A percentile compares a stretch with the other conserved stretches of the same genome.
Conservation (phyloP, 92 coral and sea anemone genomes). For the Parazoanthus darwini region DNA sequence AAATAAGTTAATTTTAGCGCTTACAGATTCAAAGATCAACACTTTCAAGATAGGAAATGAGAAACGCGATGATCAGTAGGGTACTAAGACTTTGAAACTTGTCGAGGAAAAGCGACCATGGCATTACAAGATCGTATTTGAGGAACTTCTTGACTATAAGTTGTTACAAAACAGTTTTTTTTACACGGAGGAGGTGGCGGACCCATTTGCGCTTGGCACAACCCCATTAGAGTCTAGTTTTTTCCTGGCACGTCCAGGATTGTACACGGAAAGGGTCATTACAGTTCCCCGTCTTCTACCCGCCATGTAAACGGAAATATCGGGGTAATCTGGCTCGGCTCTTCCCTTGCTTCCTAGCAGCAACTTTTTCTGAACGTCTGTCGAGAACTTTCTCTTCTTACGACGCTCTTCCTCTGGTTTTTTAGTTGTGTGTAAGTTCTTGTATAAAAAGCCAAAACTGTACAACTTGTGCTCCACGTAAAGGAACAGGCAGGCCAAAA, state of each 20-base stretch:
- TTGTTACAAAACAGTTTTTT: no score
- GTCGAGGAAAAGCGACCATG: no score
- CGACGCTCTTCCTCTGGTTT: conserved; percentile 42
- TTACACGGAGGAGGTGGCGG: conserved; percentile 45
- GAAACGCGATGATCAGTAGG: no score
- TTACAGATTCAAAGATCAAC: no score
- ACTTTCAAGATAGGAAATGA: no score
- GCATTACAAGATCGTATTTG: no score
- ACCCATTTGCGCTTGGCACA: conserved; percentile 5
- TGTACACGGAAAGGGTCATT: conserved; percentile 63
- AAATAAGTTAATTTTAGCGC: no score
- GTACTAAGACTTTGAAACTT: no score
- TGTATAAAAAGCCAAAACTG: conserved; percentile 74
- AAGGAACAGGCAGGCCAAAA: conserved; percentile 65
- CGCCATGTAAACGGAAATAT: conserved; percentile 72
- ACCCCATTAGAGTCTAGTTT: conserved; percentile 35
- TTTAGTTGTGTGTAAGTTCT: conserved; percentile 44
- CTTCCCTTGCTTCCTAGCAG: conserved; percentile 45
- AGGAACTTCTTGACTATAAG: no score
- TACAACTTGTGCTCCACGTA: conserved; percentile 73
- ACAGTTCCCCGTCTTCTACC: conserved; percentile 54
- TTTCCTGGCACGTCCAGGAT: conserved; percentile 53
- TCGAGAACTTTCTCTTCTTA: conserved; percentile 59
- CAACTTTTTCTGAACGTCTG: conserved; percentile 66
- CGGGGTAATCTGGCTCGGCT: conserved; percentile 64